Evolutionary conservation across 2,113 vertebrate species (phyloP).

Genomic region (Engystomops pustulosus): DNA sequence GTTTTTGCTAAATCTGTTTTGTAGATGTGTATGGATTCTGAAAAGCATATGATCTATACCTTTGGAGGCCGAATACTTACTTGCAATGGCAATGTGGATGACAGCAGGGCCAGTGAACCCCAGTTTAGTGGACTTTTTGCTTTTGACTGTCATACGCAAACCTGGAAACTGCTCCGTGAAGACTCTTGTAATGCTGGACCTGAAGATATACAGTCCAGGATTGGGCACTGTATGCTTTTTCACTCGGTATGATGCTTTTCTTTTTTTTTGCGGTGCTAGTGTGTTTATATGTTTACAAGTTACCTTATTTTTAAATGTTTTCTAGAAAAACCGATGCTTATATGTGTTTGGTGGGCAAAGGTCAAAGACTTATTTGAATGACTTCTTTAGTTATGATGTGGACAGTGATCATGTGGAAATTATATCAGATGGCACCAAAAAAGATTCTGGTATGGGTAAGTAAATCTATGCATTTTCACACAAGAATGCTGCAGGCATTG

Average conservation of each 20-base stretch:
- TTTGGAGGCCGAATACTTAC: slow-evolving; percentile 97
- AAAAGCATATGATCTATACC: slow-evolving; percentile 99
- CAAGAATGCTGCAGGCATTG: neutral
- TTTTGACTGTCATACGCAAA: slow-evolving; percentile 88
- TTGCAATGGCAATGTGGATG: slow-evolving; percentile 93
- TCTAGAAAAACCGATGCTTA: slow-evolving; percentile 93
- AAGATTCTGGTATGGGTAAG: slow-evolving; percentile 99
- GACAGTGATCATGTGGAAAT: slow-evolving; percentile 97
- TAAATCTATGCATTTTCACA: neutral
- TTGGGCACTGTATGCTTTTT: slow-evolving; percentile 99
- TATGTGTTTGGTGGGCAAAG: slow-evolving; percentile 98
- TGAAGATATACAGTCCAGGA: slow-evolving; percentile 95
- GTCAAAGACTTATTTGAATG: slow-evolving; percentile 98
- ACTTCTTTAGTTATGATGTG: slow-evolving; percentile 98
- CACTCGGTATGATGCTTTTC: slow-evolving; percentile 80
- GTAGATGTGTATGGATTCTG: slow-evolving; percentile 99
- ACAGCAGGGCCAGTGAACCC: slow-evolving; percentile 92
- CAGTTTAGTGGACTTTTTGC: slow-evolving; percentile 97
- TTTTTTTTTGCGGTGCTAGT: neutral
- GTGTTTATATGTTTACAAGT: too few relatives aligned
- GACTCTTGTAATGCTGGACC: slow-evolving; percentile 98
- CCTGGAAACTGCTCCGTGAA: slow-evolving; percentile 93
- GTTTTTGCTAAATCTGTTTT: slow-evolving; percentile 29
- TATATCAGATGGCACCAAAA: slow-evolving; percentile 98
- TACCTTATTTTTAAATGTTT: neutral